phyloP scores from a whole-genome alignment of 2,113 vertebrate genomes.

The Labrus mixtus region DNA sequence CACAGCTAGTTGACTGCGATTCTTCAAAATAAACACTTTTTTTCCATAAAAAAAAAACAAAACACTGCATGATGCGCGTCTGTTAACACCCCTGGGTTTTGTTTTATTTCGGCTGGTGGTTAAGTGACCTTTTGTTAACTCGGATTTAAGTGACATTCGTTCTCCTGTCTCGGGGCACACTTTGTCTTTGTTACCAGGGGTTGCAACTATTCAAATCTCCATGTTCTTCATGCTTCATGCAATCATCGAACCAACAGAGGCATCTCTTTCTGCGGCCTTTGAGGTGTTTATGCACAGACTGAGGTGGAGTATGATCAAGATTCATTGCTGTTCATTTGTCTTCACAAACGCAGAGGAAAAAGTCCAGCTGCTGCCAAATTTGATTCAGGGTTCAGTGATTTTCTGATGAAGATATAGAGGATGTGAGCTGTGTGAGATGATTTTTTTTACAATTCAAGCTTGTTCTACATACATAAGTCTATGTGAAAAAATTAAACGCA shows the following conservation, averaged over 20 bases:
- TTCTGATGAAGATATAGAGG: conserved; percentile 70
- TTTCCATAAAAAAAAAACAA: conserved; percentile 31
- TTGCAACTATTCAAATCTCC: conserved; percentile 62
- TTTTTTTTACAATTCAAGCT: conserved; percentile 33
- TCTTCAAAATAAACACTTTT: conserved; percentile 64
- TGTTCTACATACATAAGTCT: conserved; percentile 7
- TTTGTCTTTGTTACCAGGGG: conserved; percentile 74
- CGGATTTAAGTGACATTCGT: conserved; percentile 72
- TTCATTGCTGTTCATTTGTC: conserved; percentile 73
- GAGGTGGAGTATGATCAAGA: conserved; percentile 70
- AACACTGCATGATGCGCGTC: not conserved
- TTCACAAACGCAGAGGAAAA: conserved; percentile 46
- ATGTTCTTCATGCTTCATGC: conserved; percentile 64
- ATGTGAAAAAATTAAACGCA: no score
- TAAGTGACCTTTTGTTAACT: conserved; percentile 78
- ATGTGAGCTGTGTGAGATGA: conserved; percentile 18
- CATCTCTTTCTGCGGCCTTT: conserved; percentile 48
- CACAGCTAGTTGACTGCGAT: conserved; percentile 68
- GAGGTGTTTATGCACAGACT: conserved; percentile 63
- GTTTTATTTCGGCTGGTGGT: conserved; percentile 57
- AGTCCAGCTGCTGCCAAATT: conserved; percentile 60
- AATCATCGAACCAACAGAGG: conserved; percentile 54
- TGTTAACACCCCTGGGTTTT: conserved; percentile 46
- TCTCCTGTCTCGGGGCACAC: conserved; percentile 50
- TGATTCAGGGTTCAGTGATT: conserved; percentile 49